Percentiles rank a stretch among this genome's conserved stretches.
phyloP scores from a whole-genome alignment of 2,113 vertebrate species.

The Tringa solitaria region DNA sequence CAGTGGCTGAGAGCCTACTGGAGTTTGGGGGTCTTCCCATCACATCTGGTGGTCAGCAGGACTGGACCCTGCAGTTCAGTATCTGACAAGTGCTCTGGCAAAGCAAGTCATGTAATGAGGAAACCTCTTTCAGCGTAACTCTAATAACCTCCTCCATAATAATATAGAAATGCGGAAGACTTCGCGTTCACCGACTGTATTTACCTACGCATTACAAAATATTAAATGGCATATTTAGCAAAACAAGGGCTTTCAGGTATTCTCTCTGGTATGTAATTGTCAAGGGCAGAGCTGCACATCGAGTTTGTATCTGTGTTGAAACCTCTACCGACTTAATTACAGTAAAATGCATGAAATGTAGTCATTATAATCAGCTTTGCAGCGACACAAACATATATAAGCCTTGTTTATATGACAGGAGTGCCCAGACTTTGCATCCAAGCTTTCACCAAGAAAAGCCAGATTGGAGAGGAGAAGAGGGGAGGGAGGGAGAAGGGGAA shows the following conservation, averaged over 20 bases:
- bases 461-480: not conserved
- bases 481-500: not conserved
- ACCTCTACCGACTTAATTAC: conserved; percentile 54
- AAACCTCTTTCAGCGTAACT: not conserved
- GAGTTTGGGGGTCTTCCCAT: not conserved
- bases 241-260: conserved; percentile 40
- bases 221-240: conserved; percentile 10
- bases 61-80: not conserved
- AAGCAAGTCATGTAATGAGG: not conserved
- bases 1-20: not conserved
- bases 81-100: not conserved
- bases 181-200: not conserved
- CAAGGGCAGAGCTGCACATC: not conserved
- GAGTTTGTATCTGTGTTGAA: conserved; percentile 4
- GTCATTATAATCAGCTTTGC: conserved; percentile 49
- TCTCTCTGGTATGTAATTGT: not conserved
- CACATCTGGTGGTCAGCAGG: not conserved
- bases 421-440: not conserved
- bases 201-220: not conserved
- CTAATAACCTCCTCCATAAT: not conserved
- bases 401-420: not conserved
- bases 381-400: not conserved
- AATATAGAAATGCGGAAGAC: not conserved
- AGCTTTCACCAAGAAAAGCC: not conserved
- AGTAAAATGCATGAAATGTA: conserved; percentile 30